phyloP scores from a whole-genome alignment of 1,140 invertebrate species.

The Brachionus rotundiformis region DNA sequence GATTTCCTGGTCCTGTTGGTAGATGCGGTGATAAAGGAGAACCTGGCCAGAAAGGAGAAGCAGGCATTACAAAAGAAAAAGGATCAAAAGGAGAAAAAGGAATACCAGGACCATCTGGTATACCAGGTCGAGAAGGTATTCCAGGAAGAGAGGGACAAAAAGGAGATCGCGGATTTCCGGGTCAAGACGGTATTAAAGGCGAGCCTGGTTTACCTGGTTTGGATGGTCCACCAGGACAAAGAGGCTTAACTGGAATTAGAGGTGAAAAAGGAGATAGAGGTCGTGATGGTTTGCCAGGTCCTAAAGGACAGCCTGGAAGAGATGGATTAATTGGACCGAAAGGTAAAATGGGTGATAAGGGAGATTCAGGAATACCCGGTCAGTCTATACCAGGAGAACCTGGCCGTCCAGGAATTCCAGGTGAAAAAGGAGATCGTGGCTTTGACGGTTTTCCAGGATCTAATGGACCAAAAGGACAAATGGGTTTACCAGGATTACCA shows the following conservation, averaged over 20 bases:
- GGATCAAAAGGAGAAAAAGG: constrained; percentile 49
- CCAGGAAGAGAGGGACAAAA: constrained; percentile 65
- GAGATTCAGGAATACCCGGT: constrained; percentile 37
- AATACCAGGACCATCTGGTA: constrained; percentile 57
- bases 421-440: constrained; percentile 52
- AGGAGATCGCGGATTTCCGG: constrained; percentile 52
- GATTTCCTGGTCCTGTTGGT: constrained; percentile 66
- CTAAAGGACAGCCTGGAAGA: constrained; percentile 29
- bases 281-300: constrained; percentile 52
- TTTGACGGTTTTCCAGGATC: constrained; percentile 47
- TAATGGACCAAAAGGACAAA: constrained; percentile 28
- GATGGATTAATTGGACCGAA: constrained; percentile 36
- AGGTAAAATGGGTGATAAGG: constrained; percentile 52
- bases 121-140: constrained; percentile 67
- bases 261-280: constrained; percentile 47
- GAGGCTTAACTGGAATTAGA: constrained; percentile 11
- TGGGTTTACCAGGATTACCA: constrained; percentile 36
- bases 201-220: constrained; percentile 46
- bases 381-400: constrained; percentile 23
- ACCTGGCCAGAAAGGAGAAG: constrained; percentile 38
- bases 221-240: constrained; percentile 5
- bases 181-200: constrained; percentile 49
- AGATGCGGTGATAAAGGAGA: constrained; percentile 58
- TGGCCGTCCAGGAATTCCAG: neutral
- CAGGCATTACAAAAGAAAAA: constrained; percentile 51